These are phyloP conservation scores for Macrophya alboannulata DNA, from an alignment of 2,888 invertebrate species.

Conservation along the genomic window DNA sequence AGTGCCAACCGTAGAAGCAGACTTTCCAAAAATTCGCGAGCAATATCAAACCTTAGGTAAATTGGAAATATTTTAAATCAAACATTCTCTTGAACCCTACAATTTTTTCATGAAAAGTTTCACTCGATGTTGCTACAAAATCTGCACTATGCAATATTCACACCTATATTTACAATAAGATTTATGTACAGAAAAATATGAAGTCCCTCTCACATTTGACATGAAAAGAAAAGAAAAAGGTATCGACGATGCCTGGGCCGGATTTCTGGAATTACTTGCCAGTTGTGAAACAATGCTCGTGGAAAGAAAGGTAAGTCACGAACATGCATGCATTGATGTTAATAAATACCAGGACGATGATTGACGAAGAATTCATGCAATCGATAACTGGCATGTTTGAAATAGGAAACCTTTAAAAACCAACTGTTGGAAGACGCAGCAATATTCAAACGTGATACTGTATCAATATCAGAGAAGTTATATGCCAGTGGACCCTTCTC, in stretches of 20 bases:
- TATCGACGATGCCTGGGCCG: conserved; percentile 86
- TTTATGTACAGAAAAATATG: conserved; percentile 84
- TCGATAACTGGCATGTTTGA: conserved; percentile 55
- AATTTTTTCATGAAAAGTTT: not conserved
- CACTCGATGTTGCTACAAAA: conserved; percentile 12
- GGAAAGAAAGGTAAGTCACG: conserved; percentile 83
- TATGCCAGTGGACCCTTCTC: conserved; percentile 85
- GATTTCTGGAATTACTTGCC: conserved; percentile 86
- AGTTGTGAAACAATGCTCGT: conserved; percentile 89
- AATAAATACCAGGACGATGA: not conserved
- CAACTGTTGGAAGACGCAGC: conserved; percentile 87
- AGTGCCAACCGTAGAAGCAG: conserved; percentile 84
- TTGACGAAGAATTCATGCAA: not conserved
- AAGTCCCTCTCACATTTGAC: conserved; percentile 86
- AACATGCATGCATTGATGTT: not conserved
- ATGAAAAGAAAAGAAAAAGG: conserved; percentile 83
- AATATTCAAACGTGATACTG: conserved; percentile 86
- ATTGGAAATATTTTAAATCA: conserved; percentile 59
- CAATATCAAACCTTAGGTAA: conserved; percentile 87
- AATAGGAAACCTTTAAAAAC: conserved; percentile 86
- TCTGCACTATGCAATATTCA: conserved; percentile 45
- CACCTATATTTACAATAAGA: conserved; percentile 34
- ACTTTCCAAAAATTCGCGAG: conserved; percentile 89
- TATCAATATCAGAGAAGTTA: conserved; percentile 87
- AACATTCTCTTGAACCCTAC: not conserved